Percentiles rank a stretch among this genome's conserved stretches.
Evolutionary conservation across 2,888 invertebrate genomes (phyloP).

Genomic region (Drosophila setosimentum): DNA sequence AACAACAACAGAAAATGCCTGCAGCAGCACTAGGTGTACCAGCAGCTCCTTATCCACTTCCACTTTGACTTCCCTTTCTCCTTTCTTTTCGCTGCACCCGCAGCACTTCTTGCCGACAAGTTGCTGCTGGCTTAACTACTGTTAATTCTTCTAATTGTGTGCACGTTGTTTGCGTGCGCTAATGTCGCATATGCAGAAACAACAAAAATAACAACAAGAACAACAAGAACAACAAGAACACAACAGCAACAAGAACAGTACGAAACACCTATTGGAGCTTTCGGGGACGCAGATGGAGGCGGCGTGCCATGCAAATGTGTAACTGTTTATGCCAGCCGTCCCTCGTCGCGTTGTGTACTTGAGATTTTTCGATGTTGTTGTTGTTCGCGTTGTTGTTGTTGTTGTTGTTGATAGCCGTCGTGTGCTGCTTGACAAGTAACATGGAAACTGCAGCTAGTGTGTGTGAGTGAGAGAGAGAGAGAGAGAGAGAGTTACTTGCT

Average conservation of each 20-base stretch:
- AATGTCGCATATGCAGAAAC: conserved; percentile 77
- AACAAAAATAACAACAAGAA: conserved; percentile 39
- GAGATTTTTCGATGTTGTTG: conserved; percentile 45
- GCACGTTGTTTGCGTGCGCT: conserved; percentile 80
- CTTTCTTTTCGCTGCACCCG: conserved; percentile 9
- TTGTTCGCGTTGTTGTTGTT: conserved; percentile 13
- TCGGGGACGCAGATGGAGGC: conserved; percentile 18
- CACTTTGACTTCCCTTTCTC: background rate
- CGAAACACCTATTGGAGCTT: conserved; percentile 30
- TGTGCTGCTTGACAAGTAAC: conserved; percentile 63
- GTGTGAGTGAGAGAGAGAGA: background rate
- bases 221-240: conserved; percentile 9
- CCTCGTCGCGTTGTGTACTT: conserved; percentile 43
- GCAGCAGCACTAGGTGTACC: conserved; percentile 11
- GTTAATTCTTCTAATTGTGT: conserved; percentile 80
- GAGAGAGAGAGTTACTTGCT: background rate
- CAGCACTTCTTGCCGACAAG: conserved; percentile 51
- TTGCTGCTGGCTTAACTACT: conserved; percentile 73
- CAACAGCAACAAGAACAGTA: conserved; percentile 20
- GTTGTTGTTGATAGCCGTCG: conserved; percentile 23
- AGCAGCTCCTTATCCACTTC: conserved; percentile 7
- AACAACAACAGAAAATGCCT: conserved; percentile 33
- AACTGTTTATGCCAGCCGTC: conserved; percentile 69
- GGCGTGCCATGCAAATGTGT: conserved; percentile 70
- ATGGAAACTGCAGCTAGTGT: conserved; percentile 23